These are phyloP conservation scores for Chouioia cunea DNA, from an alignment of 2,888 invertebrate species.

Conservation along the genomic window DNA sequence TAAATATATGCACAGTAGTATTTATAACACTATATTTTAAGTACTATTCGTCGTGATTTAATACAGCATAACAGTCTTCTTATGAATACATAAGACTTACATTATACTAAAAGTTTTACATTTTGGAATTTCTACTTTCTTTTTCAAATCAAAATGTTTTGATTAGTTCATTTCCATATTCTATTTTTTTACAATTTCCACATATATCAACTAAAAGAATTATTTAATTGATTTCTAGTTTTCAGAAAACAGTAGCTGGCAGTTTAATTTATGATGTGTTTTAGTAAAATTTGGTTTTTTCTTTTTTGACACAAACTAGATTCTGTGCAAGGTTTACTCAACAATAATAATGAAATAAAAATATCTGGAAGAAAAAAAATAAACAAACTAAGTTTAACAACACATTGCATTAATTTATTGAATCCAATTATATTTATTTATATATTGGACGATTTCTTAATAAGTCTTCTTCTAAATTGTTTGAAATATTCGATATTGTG, in stretches of 20 bases:
- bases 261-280: slow-evolving; percentile 33
- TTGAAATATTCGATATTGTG: slow-evolving; percentile 25
- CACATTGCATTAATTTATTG: slow-evolving; percentile 14
- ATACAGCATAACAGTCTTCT: slow-evolving; percentile 43
- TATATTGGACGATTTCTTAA: slow-evolving; percentile 35
- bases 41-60: slow-evolving; percentile 40
- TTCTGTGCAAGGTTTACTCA: slow-evolving; percentile 42
- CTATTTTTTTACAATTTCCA: slow-evolving; percentile 21
- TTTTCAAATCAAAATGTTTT: slow-evolving; percentile 26
- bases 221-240: background rate
- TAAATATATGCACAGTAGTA: slow-evolving; percentile 39
- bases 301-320: slow-evolving; percentile 25
- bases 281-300: slow-evolving; percentile 4
- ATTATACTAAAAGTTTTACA: slow-evolving; percentile 18
- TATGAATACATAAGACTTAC: slow-evolving; percentile 18
- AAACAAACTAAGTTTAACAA: slow-evolving; percentile 2
- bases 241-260: slow-evolving; percentile 34
- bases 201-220: background rate
- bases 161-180: slow-evolving; percentile 8
- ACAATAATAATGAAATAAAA: slow-evolving; percentile 31
- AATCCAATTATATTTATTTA: slow-evolving; percentile 20
- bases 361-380: slow-evolving; percentile 16
- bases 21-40: slow-evolving; percentile 37
- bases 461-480: slow-evolving; percentile 24
- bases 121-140: slow-evolving; percentile 25